A percentile compares a stretch with the other conserved stretches of the same genome.
Evolutionary conservation across 2,113 vertebrate genomes (phyloP).

Genomic region (Herpailurus yagouaroundi): DNA sequence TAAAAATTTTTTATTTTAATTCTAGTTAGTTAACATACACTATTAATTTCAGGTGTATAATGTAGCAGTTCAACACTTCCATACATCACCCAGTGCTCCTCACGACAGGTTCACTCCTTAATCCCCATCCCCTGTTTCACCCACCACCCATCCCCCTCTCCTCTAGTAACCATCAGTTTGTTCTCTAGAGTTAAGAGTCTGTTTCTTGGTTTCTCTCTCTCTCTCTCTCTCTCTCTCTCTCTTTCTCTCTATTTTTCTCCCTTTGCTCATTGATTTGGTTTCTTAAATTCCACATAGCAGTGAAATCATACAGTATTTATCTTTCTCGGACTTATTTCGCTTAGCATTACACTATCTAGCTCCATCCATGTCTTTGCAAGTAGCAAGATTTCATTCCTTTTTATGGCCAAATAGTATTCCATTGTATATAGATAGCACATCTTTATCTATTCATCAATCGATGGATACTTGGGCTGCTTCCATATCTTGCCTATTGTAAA

Average conservation of each 20-base stretch:
- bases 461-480: neutral
- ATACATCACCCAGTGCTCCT: neutral
- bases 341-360: neutral
- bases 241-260: neutral
- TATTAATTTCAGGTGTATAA: neutral
- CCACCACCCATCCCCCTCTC: neutral
- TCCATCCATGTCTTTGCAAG: neutral
- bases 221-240: neutral
- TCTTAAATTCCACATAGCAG: neutral
- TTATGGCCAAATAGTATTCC: neutral
- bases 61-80: neutral
- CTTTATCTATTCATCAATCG: neutral
- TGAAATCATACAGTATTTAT: neutral
- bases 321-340: neutral
- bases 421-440: neutral
- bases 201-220: neutral
- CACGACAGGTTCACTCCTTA: neutral
- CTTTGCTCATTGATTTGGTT: neutral
- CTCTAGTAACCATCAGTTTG: neutral
- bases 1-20: neutral
- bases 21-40: neutral
- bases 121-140: neutral
- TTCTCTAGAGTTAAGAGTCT: neutral
- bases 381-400: neutral
- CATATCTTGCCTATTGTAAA: neutral